phyloP scores from a whole-genome alignment of 1,140 invertebrate genomes.

The Papilio polyxenes region DNA sequence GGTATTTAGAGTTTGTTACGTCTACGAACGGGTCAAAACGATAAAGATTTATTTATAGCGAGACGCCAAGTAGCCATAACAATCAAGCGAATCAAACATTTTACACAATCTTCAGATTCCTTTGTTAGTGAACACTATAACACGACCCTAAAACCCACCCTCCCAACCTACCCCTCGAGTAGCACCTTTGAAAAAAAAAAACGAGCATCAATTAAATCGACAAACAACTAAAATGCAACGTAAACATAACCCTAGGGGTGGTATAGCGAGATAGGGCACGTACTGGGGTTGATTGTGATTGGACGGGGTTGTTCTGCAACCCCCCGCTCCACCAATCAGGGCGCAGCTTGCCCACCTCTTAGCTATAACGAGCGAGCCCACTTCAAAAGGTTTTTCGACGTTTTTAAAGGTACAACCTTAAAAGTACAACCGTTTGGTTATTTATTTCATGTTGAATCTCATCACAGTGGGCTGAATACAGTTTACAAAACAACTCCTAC shows the following conservation, averaged over 20 bases:
- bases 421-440: conserved; percentile 36
- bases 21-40: neutral
- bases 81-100: neutral
- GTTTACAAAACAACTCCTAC: too few species aligned
- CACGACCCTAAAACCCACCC: conserved; percentile 42
- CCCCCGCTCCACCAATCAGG: conserved; percentile 55
- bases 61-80: neutral
- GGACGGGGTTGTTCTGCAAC: conserved; percentile 50
- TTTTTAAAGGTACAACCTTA: conserved; percentile 42
- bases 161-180: conserved; percentile 31
- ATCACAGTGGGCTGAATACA: neutral
- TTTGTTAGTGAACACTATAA: conserved; percentile 29
- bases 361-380: conserved; percentile 9
- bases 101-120: neutral
- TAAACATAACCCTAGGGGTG: conserved; percentile 68
- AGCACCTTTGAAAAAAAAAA: conserved; percentile 55
- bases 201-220: conserved; percentile 73
- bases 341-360: conserved; percentile 44
- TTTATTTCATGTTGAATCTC: neutral
- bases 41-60: neutral
- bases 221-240: conserved; percentile 71
- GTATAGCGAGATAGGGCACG: conserved; percentile 66
- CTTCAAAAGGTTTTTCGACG: conserved; percentile 44
- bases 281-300: conserved; percentile 51
- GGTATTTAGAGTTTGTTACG: neutral